Percentiles rank a stretch among this genome's conserved stretches.
phyloP scores from a whole-genome alignment of 2,888 invertebrate species.

The Hofmannophila pseudospretella region DNA sequence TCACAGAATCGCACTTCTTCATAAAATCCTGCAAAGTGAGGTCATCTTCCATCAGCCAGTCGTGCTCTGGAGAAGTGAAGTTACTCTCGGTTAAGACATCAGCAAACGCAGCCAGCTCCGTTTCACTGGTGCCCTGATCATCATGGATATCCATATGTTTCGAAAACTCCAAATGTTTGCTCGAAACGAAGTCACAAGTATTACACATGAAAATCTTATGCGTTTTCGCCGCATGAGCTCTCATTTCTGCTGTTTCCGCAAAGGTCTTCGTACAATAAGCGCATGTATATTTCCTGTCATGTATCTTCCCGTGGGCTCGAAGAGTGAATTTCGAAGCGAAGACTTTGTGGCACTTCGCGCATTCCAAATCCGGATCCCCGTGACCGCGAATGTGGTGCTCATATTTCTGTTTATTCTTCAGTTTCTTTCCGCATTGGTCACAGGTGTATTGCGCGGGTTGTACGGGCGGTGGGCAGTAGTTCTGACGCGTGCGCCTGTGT shows the following conservation, averaged over 20 bases:
- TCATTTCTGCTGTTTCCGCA: slow-evolving; percentile 30
- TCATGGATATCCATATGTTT: slow-evolving; percentile 30
- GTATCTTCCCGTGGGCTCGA: slow-evolving; percentile 57
- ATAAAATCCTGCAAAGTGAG: neutral
- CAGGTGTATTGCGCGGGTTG: slow-evolving; percentile 50
- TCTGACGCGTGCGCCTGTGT: slow-evolving; percentile 12
- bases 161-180: neutral
- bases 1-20: too few relatives aligned
- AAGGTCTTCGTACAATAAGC: slow-evolving; percentile 44
- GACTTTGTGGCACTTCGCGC: slow-evolving; percentile 61
- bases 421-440: slow-evolving; percentile 49
- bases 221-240: slow-evolving; percentile 36
- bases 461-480: slow-evolving; percentile 19
- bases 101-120: slow-evolving; percentile 47
- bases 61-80: slow-evolving; percentile 10
- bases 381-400: slow-evolving; percentile 57
- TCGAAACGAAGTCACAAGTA: slow-evolving; percentile 23
- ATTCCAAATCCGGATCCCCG: slow-evolving; percentile 66
- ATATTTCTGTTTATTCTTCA: slow-evolving; percentile 55
- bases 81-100: slow-evolving; percentile 29
- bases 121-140: slow-evolving; percentile 14
- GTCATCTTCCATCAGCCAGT: slow-evolving; percentile 9
- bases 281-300: slow-evolving; percentile 49
- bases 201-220: slow-evolving; percentile 45
- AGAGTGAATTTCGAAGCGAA: slow-evolving; percentile 66